Evolutionary conservation across 1,140 invertebrate genomes (phyloP).

Genomic region (Drosophila lowei): DNA sequence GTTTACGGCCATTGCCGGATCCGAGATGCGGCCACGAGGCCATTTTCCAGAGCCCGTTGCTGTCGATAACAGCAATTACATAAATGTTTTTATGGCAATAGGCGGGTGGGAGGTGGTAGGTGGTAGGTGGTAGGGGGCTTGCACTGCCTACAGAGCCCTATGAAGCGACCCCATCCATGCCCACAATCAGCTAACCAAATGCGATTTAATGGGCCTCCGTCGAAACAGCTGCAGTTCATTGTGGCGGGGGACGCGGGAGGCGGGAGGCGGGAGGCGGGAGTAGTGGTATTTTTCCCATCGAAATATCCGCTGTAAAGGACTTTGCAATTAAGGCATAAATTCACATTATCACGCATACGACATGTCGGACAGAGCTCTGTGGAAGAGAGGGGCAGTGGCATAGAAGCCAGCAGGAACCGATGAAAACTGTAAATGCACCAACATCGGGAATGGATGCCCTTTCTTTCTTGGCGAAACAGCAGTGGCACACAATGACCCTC

Average conservation of each 20-base stretch:
- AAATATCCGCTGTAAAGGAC: slow-evolving; percentile 26
- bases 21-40: slow-evolving; percentile 39
- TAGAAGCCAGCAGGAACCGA: background rate
- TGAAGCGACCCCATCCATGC: too few relatives aligned
- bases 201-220: slow-evolving; percentile 61
- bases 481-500: too few relatives aligned
- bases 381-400: background rate
- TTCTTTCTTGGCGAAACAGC: too few relatives aligned
- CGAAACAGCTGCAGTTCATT: slow-evolving; percentile 55
- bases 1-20: slow-evolving; percentile 46
- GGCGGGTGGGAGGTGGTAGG: background rate
- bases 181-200: slow-evolving; percentile 50
- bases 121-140: background rate
- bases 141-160: slow-evolving; percentile 34
- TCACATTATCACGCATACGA: slow-evolving; percentile 58
- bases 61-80: slow-evolving; percentile 80
- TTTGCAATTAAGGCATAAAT: slow-evolving; percentile 70
- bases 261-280: background rate
- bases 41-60: slow-evolving; percentile 56
- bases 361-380: slow-evolving; percentile 12
- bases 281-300: slow-evolving; percentile 24
- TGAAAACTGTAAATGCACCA: too few relatives aligned
- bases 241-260: background rate
- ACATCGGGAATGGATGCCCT: too few relatives aligned
- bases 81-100: slow-evolving; percentile 72